Percentiles rank a stretch among this genome's conserved stretches.
phyloP scores from a whole-genome alignment of 2,888 invertebrate species.

The Athalia rosae region DNA sequence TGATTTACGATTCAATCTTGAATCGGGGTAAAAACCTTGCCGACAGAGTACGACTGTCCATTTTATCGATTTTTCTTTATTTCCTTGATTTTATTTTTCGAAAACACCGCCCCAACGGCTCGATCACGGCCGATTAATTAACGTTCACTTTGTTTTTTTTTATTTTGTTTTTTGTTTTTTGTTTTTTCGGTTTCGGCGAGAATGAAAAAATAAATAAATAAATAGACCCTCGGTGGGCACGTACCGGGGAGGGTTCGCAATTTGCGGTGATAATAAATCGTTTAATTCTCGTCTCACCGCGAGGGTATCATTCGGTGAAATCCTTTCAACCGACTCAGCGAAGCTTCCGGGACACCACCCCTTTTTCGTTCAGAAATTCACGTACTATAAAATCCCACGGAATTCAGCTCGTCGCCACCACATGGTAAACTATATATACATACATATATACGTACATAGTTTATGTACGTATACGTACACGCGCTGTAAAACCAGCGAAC shows the following conservation, averaged over 20 bases:
- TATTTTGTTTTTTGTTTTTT: background rate
- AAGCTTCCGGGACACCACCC: background rate
- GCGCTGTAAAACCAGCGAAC: conserved; percentile 11
- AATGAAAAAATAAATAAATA: background rate
- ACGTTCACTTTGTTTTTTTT: conserved; percentile 2
- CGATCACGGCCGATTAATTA: conserved; percentile 18
- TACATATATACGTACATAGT: too few species aligned
- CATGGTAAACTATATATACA: background rate
- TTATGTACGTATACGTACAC: background rate
- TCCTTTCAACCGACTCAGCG: background rate
- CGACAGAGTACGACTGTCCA: conserved; percentile 37
- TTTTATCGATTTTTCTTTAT: conserved; percentile 17
- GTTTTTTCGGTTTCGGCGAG: background rate
- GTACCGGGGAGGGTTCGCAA: background rate
- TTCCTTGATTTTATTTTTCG: background rate
- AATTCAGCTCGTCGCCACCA: background rate
- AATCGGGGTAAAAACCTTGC: conserved; percentile 24
- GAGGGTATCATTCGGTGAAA: background rate
- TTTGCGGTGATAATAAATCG: background rate
- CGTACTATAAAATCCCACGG: background rate
- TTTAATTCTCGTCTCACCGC: background rate
- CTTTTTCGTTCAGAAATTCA: conserved; percentile 1
- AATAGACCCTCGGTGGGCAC: too few species aligned
- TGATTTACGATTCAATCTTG: conserved; percentile 43
- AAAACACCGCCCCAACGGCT: background rate